Conservation (phyloP, 2,797 vertebrate species). For the Phalanger gymnotis region DNA sequence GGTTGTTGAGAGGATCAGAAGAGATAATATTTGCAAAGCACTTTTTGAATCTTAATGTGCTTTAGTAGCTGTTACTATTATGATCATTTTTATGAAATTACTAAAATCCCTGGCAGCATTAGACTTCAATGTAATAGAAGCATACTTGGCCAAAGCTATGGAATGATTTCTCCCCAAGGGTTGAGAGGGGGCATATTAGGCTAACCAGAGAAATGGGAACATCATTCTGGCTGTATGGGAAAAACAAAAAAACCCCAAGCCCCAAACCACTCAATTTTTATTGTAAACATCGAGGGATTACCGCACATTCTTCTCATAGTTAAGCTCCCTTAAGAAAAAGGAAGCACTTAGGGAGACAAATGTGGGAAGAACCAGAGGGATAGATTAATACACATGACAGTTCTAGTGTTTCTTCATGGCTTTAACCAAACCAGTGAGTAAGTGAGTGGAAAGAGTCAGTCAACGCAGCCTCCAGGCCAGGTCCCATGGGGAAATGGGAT, state of each 20-base stretch:
- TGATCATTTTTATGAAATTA: not conserved
- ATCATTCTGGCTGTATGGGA: not conserved
- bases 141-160: not conserved
- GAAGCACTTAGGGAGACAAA: not conserved
- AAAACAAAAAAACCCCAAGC: not conserved
- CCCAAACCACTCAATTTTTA: not conserved
- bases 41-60: not conserved
- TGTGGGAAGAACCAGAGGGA: not conserved
- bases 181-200: not conserved
- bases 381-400: not conserved
- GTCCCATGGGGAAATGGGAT: not conserved
- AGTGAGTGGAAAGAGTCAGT: not conserved
- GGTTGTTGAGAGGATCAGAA: not conserved
- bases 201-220: not conserved
- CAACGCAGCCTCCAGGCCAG: not conserved
- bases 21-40: not conserved
- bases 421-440: not conserved
- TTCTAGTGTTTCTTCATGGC: not conserved
- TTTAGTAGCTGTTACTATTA: not conserved
- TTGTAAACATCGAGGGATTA: not conserved
- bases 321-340: not conserved
- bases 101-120: not conserved
- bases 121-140: not conserved
- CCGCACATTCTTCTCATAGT: not conserved
- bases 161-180: not conserved